phyloP scores from a whole-genome alignment of 2,113 vertebrate genomes.

The Tragelaphus strepsiceros region DNA sequence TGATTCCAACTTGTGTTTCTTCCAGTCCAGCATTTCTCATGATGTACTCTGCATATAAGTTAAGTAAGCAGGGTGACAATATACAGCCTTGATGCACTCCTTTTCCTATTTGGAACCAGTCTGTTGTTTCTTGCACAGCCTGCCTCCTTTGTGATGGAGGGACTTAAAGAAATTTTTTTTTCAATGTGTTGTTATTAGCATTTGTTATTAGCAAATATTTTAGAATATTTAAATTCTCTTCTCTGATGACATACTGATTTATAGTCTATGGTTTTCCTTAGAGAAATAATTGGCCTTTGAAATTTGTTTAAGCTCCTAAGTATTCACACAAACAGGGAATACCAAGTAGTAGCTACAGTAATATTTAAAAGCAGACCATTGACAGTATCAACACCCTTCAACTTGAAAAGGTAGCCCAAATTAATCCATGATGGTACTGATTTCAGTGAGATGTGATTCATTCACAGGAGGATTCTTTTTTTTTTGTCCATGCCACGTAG shows the following conservation, averaged over 20 bases:
- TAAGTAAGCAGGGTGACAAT: neutral
- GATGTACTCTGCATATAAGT: neutral
- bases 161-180: neutral
- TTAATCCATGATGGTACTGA: neutral
- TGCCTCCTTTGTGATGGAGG: neutral
- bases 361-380: neutral
- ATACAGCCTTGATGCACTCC: accelerated
- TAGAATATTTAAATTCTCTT: neutral
- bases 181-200: neutral
- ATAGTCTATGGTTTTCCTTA: neutral
- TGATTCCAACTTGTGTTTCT: neutral
- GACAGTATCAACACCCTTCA: neutral
- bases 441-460: too few species aligned
- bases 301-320: neutral
- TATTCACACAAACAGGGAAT: neutral
- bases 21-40: neutral
- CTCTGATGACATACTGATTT: neutral
- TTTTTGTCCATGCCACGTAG: neutral
- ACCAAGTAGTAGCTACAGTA: neutral
- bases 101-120: neutral
- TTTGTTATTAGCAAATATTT: neutral
- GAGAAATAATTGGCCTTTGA: neutral
- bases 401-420: neutral
- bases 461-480: too few species aligned
- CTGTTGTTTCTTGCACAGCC: neutral